phyloP scores from a whole-genome alignment of 2,113 vertebrate species.

The Pyrgilauda ruficollis region DNA sequence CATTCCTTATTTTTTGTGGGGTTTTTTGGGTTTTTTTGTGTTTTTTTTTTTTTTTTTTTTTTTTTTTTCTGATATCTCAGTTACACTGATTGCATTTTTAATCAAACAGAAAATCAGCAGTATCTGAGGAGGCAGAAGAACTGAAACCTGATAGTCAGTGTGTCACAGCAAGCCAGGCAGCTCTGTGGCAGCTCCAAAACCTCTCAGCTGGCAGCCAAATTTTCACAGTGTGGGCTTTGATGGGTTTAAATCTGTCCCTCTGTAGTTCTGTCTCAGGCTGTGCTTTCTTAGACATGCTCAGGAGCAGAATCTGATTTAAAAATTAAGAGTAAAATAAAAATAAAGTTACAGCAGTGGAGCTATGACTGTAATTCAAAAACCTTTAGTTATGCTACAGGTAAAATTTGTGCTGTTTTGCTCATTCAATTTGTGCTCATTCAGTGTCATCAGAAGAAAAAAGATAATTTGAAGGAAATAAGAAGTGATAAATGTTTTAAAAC shows the following conservation, averaged over 20 bases:
- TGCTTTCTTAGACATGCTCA: fast-evolving
- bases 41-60: neutral
- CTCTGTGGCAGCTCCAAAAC: fast-evolving
- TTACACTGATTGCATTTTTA: neutral
- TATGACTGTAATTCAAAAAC: neutral
- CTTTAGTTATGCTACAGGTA: neutral
- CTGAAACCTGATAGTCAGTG: neutral
- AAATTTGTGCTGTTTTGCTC: neutral
- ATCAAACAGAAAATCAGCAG: neutral
- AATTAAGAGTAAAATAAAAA: neutral
- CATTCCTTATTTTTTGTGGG: neutral
- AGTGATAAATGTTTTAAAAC: neutral
- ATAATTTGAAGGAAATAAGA: neutral
- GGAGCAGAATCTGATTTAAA: neutral
- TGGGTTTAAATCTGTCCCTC: neutral
- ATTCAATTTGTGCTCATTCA: neutral
- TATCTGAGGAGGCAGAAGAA: neutral
- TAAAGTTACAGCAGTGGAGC: neutral
- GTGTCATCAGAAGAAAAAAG: fast-evolving
- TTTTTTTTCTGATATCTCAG: fast-evolving
- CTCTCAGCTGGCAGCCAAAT: neutral
- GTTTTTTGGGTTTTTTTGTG: too few species aligned
- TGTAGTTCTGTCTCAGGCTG: neutral
- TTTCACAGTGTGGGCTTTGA: neutral
- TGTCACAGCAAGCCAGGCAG: neutral